Evolutionary conservation across 2,888 invertebrate species (phyloP), one percentile per base, ranked within the genome.

Genomic region (Thumatha senex): DNA sequence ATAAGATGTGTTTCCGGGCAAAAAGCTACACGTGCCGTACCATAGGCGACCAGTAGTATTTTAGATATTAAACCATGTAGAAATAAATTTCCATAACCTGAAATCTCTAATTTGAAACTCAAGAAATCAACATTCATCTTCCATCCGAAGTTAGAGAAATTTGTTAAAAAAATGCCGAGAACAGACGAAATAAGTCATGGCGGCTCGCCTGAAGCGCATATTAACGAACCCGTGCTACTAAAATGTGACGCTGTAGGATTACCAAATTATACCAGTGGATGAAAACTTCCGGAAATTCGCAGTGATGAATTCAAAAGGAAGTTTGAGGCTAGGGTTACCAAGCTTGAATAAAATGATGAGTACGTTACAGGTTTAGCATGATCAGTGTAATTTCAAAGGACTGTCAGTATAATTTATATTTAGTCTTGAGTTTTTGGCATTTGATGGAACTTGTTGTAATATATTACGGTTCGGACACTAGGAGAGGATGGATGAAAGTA

Each of bases 121-220:
- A 64, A 67, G 64, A 62, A 66, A 62, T 70, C 64, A 68, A 63
- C 70, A 70, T 70, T 70, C 64, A 69, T 71, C 71, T 71, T 56
- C 58, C 62, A 62, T 69, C 58, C 45, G 40, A 61, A 70, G 56
- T 70, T 71, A 57, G 55, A 58, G 63, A 56, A 74, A 76, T 76
- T 80, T 74, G 72, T 74, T 75, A 76, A 77, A 78, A 67, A 80
- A 77, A 70, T 74, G 70, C 66, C 70, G 63, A 65, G 72, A 70
- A 71, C 70, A 70, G 72, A 60, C 70, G 67, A 73, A 24, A 74
- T 72, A 76, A 76, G 68, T 70, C 65, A 63, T 54, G 55, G 55
- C 52, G 56, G 55, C 56, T 60, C 51, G 73, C 76, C 69, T 59
- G 70, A 65, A 76, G 74, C 75, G 78, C 72, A 73, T 77, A 75